Conservation (phyloP, 2,888 invertebrate genomes). For the Andrena praecox region DNA sequence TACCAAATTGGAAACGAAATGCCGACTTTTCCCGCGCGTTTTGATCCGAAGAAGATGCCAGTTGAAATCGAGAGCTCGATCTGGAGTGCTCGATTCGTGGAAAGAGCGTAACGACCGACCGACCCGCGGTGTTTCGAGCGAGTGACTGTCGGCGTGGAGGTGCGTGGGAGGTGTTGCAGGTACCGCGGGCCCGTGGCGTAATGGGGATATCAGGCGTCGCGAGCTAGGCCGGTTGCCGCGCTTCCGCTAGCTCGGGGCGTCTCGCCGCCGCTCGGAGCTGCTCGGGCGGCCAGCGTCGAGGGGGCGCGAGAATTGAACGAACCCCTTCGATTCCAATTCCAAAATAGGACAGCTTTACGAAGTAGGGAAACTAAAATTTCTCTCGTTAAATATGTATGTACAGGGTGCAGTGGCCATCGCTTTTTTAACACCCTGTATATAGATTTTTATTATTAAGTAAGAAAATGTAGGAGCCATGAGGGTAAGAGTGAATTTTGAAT, state of each 20-base stretch:
- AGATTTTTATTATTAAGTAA: too few relatives aligned
- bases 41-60: background rate
- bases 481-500: too few relatives aligned
- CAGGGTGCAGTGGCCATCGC: too few relatives aligned
- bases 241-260: conserved; percentile 62
- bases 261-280: background rate
- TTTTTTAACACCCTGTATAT: too few relatives aligned
- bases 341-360: too few relatives aligned
- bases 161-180: conserved; percentile 73
- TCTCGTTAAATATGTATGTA: too few relatives aligned
- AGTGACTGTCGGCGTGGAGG: conserved; percentile 71
- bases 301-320: conserved; percentile 43
- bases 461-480: too few relatives aligned
- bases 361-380: too few relatives aligned
- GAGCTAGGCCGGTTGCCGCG: conserved; percentile 72
- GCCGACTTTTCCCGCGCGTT: background rate
- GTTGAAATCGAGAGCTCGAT: background rate
- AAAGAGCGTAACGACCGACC: conserved; percentile 51
- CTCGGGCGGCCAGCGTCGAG: background rate
- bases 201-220: conserved; percentile 71
- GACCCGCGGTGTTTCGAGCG: conserved; percentile 68
- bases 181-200: conserved; percentile 72
- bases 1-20: too few relatives aligned
- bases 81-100: conserved; percentile 21
- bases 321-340: conserved; percentile 12